Evolutionary conservation across 2,113 vertebrate genomes (phyloP), one percentile per base, ranked within the genome.

Genomic region (Mystacornis crossleyi): DNA sequence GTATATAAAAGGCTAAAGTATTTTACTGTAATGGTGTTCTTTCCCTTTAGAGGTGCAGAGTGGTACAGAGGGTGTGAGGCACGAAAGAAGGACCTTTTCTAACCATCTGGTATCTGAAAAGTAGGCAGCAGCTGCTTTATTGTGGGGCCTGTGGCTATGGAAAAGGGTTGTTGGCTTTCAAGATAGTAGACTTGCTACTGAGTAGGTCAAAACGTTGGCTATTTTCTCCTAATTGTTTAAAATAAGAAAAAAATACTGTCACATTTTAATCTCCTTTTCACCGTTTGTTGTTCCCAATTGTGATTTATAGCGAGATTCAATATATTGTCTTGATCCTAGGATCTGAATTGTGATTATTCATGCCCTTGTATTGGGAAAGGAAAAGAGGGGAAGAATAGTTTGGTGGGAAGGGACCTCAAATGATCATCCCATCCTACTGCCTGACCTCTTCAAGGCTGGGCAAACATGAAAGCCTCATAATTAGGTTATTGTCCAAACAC

Each of bases 111-210:
- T 70, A 61, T 28, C 29, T 40, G 7, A 69, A 38, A 38, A 58
- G 40, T 11, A 73, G 24, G 9, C 40, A 43, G 29, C 26, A 43
- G 25, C 10, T 79, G 16, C 42, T 62, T 84, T 70, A 8, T 6
- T 33, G 4, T 24, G 5, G 5, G 2, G 1, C 1, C 34, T 73
- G 12, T 8, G 1, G 4, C 26, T 71, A 1, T 20, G 38, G 7
- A 29, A n/a, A 64, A 54, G 2, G 4, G 8, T 31, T 61, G 11
- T 18, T 89, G 19, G 9, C 33, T 71, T 77, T 81, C 21, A 48
- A 77, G 31, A 21, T 24, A 70, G 6, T 36, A 66, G 18, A 51
- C 6, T 15, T 55, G 14, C 14, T n/a, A n/a, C n/a, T n/a, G n/a
- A n/a, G n/a, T n/a, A 28, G 24, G n/a, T 53, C 19, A 69, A 55